Conservation (phyloP, 2,113 vertebrate genomes). For the Sander lucioperca region DNA sequence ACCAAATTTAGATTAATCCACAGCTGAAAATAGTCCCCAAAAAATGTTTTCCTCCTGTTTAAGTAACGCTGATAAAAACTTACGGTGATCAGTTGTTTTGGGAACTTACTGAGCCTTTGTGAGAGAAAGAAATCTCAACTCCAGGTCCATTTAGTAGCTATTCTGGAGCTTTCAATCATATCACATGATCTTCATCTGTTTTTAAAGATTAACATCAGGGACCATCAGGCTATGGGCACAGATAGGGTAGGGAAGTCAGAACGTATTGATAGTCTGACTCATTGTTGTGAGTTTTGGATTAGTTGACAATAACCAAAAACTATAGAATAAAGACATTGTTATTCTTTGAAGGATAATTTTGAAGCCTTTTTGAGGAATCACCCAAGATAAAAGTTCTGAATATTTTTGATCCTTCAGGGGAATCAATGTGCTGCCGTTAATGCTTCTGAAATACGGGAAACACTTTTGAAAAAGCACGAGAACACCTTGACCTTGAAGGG, state of each 20-base stretch:
- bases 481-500: background rate
- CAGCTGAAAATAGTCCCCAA: background rate
- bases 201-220: too few species aligned
- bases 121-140: background rate
- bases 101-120: background rate
- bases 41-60: background rate
- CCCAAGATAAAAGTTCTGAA: too few species aligned
- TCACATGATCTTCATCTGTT: background rate
- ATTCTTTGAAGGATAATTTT: too few species aligned
- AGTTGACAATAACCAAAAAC: too few species aligned
- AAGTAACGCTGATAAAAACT: too few species aligned
- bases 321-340: too few species aligned
- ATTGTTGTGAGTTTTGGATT: too few species aligned
- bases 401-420: background rate
- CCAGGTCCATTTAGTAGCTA: background rate
- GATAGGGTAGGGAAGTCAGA: background rate
- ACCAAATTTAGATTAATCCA: background rate
- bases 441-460: slow-evolving; percentile 14
- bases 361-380: too few species aligned
- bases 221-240: too few species aligned
- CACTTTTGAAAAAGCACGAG: background rate
- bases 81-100: background rate
- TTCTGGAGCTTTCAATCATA: background rate
- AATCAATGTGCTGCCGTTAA: background rate
- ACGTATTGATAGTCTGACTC: background rate